Evolutionary conservation across 1,140 invertebrate species (phyloP), one percentile per base, ranked within the genome.

Genomic region (Dysdera silvatica): DNA sequence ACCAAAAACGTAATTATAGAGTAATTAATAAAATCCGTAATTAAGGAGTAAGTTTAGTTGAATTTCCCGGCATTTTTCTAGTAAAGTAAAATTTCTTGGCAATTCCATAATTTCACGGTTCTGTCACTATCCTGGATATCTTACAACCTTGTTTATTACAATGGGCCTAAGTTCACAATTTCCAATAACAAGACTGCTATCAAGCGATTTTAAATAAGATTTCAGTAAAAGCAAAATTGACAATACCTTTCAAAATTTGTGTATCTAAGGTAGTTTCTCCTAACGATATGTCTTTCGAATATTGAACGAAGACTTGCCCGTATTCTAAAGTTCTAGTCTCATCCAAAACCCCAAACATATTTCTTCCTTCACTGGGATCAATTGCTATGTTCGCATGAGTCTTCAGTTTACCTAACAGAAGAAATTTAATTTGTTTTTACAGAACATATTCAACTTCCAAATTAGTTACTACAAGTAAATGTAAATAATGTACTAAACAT

Each of bases 251-350:
- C 14, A 37, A 18, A 12, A 62, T 56, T 6, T 28, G 37, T 4
- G 61, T 40, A 29, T 62, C 33, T 14, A 52, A 24, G 18, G 41
- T 62, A 10, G 61, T 55, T 31, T 14, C 20, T 16, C 45, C 43
- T 3, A 24, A 4, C 23, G 43, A 20, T 8, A 66, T n/a, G 52
- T 70, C 62, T 35, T 33, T 52, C 4, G 61, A 54, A 29, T 68
- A 70, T 24, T 68, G 69, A 4, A 70, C 61, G 45, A 70, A 70
- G 2, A 71, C 62, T 51, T 71, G 37, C 2, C 69, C 69, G n/a
- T 66, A 64, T 51, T 70, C 32, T 1, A 71, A 48, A n/a, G n/a
- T 49, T 23, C 49, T 37, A 0, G 69, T 70, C 43, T 68, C 66
- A 45, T 71, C 69, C 2, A 63, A n/a, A 4, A 70, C 69, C 3